phyloP scores from a whole-genome alignment of 1,140 invertebrate genomes.

The Cotesia vestalis region DNA sequence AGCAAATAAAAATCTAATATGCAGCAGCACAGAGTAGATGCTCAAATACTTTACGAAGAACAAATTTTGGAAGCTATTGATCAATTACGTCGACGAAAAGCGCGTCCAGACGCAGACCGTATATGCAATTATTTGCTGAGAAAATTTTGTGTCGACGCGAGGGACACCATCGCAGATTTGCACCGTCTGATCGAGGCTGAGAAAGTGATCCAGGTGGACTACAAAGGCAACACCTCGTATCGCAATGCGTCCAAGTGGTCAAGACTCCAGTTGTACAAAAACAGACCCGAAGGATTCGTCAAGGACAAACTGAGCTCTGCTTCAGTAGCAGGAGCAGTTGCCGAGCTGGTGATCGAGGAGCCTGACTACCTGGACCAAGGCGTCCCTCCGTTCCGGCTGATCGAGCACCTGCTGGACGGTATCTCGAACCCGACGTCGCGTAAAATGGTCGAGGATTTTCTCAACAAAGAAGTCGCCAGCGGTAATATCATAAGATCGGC shows the following conservation, averaged over 20 bases:
- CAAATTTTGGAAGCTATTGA: conserved; percentile 86
- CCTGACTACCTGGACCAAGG: conserved; percentile 77
- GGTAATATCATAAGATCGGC: conserved; percentile 73
- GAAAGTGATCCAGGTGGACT: conserved; percentile 84
- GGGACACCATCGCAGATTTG: conserved; percentile 78
- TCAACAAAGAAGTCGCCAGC: conserved; percentile 73
- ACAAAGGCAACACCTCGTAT: conserved; percentile 86
- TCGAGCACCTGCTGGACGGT: conserved; percentile 72
- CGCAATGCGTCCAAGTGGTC: conserved; percentile 82
- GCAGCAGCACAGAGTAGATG: conserved; percentile 53
- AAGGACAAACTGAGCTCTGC: conserved; percentile 60
- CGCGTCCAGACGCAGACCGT: conserved; percentile 81
- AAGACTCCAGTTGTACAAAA: conserved; percentile 65
- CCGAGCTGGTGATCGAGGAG: conserved; percentile 74
- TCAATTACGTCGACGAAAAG: conserved; percentile 81
- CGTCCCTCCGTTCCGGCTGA: conserved; percentile 72
- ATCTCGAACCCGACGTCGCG: conserved; percentile 72
- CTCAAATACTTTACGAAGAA: conserved; percentile 73
- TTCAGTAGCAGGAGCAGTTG: conserved; percentile 73
- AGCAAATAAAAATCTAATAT: conserved; percentile 6
- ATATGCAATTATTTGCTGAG: conserved; percentile 83
- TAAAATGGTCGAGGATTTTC: conserved; percentile 72
- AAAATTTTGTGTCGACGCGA: conserved; percentile 75
- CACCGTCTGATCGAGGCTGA: conserved; percentile 79
- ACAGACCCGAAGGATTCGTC: conserved; percentile 60